Evolutionary conservation across 2,797 vertebrate genomes (phyloP).

Genomic region (Ceryle rudis): DNA sequence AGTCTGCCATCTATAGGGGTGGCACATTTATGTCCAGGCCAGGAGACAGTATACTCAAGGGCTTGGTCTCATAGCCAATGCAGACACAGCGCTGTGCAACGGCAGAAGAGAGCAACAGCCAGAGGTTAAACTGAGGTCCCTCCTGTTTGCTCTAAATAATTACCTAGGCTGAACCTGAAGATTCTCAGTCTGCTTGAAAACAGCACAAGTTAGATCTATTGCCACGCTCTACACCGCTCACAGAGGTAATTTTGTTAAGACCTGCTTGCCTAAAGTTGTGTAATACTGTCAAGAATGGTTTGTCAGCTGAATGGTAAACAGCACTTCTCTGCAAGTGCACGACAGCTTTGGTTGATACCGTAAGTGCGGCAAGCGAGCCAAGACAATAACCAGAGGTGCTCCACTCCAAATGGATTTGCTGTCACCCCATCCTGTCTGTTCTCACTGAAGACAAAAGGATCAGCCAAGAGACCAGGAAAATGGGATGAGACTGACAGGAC

Average conservation of each 20-base stretch:
- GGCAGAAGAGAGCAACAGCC: neutral
- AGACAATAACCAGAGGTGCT: neutral
- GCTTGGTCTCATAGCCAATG: neutral
- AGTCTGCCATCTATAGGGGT: neutral
- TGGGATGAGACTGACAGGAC: neutral
- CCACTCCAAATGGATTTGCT: neutral
- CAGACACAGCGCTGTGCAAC: neutral
- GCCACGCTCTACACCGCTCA: neutral
- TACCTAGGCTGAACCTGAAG: neutral
- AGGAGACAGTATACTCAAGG: neutral
- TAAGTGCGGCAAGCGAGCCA: neutral
- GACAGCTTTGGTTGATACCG: neutral
- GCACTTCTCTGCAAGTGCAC: neutral
- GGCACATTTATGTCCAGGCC: neutral
- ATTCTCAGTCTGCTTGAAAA: neutral
- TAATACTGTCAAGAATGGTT: neutral
- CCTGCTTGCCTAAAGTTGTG: neutral
- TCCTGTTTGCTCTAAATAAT: neutral
- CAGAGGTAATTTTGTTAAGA: neutral
- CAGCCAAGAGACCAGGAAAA: neutral
- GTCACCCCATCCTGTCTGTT: neutral
- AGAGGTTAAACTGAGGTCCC: conserved; percentile 24
- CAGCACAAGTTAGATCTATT: neutral
- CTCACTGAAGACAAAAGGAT: neutral
- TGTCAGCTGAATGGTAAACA: neutral